A percentile compares a stretch with the other conserved stretches of the same genome.
Conservation (phyloP, 2,113 vertebrate genomes). For the Aspidoscelis tigris region DNA sequence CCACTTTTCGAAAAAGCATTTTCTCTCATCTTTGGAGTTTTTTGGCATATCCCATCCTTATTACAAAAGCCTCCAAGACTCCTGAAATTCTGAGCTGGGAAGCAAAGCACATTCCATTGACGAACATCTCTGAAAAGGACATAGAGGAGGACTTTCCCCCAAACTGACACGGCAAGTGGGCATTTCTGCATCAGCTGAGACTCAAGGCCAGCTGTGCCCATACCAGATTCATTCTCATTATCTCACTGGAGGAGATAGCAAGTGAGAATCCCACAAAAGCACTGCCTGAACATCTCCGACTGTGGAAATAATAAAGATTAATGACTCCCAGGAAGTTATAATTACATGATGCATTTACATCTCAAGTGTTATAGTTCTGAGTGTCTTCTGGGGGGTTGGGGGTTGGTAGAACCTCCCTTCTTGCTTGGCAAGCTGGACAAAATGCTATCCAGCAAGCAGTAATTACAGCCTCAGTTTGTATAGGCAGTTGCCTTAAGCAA, state of each 20-base stretch:
- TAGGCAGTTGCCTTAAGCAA: neutral
- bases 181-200: neutral
- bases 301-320: conserved; percentile 7
- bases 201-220: neutral
- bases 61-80: neutral
- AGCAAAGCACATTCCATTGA: neutral
- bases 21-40: no score
- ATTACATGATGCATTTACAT: neutral
- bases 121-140: no score
- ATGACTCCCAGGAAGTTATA: conserved; percentile 22
- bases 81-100: neutral
- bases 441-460: neutral
- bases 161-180: neutral
- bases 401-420: neutral
- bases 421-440: conserved; percentile 1
- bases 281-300: neutral
- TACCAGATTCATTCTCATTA: neutral
- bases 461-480: neutral
- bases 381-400: no score
- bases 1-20: no score
- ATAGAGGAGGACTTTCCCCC: neutral
- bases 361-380: neutral
- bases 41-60: neutral
- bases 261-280: neutral
- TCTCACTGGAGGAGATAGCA: neutral